These are phyloP conservation scores for Ochotona princeps DNA, from an alignment of 2,113 vertebrate species.

Conservation along the genomic window DNA sequence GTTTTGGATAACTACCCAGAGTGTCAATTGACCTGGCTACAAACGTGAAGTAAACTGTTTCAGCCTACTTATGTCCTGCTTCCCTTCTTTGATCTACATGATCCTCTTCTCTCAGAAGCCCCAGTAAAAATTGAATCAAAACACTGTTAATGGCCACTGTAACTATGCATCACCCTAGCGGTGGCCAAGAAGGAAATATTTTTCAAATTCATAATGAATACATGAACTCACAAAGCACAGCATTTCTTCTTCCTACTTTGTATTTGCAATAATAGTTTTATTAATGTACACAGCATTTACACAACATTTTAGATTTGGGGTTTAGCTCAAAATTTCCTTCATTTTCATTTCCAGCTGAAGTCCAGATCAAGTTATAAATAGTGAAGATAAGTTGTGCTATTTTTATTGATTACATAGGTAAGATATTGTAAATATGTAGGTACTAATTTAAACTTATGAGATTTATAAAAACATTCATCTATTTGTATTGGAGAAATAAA, in stretches of 20 bases:
- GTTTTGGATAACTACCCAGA: not conserved
- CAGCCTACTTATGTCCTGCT: not conserved
- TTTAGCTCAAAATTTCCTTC: not conserved
- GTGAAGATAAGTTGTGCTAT: too few relatives aligned
- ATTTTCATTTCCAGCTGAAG: not conserved
- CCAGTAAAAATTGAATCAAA: not conserved
- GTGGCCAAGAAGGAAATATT: not conserved
- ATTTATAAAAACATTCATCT: not conserved
- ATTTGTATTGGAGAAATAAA: not conserved
- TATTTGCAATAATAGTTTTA: not conserved
- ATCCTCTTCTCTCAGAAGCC: not conserved
- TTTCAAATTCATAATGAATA: not conserved
- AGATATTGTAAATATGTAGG: not conserved
- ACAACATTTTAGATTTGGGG: not conserved
- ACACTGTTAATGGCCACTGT: not conserved
- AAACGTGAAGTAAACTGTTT: not conserved
- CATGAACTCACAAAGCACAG: not conserved
- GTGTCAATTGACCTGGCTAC: not conserved
- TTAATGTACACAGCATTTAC: not conserved
- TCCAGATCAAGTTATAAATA: not conserved
- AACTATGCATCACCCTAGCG: not conserved
- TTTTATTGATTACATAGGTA: not conserved
- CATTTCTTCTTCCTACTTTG: not conserved
- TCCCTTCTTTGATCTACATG: not conserved
- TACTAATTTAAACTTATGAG: not conserved